A percentile compares a stretch with the other conserved stretches of the same genome.
Conservation (phyloP, 30 jellyfish, hydroid and myxozoan genomes). For the Aurelia aurita region DNA sequence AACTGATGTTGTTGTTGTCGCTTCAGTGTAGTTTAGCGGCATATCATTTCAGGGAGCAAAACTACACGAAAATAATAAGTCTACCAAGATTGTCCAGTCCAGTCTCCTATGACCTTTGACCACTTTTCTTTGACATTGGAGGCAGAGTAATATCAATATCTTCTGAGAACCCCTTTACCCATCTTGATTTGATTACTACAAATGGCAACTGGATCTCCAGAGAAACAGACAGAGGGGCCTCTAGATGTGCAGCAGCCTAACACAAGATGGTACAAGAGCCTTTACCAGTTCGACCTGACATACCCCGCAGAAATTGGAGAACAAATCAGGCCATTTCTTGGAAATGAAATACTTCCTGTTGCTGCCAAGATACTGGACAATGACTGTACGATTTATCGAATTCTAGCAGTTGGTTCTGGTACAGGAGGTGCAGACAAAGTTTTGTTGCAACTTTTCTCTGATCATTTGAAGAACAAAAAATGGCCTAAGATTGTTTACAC, state of each 20-base stretch:
- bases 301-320: constrained; percentile 26
- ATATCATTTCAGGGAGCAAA: too few relatives aligned
- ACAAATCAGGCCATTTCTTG: constrained; percentile 32
- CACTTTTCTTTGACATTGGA: too few relatives aligned
- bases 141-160: too few relatives aligned
- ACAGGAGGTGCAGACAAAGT: constrained; percentile 37
- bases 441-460: constrained; percentile 29
- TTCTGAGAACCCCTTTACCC: too few relatives aligned
- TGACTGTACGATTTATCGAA: constrained; percentile 1
- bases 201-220: too few relatives aligned
- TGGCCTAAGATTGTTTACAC: constrained; percentile 30
- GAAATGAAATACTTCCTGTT: constrained; percentile 19
- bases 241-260: neutral
- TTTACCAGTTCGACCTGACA: constrained; percentile 46
- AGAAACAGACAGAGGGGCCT: too few relatives aligned
- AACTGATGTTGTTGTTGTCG: too few relatives aligned
- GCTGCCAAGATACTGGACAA: constrained; percentile 28
- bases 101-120: too few relatives aligned
- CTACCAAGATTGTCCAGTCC: too few relatives aligned
- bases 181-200: too few relatives aligned
- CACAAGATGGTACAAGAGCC: constrained; percentile 32
- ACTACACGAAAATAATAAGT: too few relatives aligned
- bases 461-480: neutral
- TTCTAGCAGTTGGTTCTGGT: constrained; percentile 54
- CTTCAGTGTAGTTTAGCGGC: too few relatives aligned